Evolutionary conservation across 2,113 vertebrate species (phyloP), one percentile per base, ranked within the genome.

Genomic region (Oncorhynchus keta): DNA sequence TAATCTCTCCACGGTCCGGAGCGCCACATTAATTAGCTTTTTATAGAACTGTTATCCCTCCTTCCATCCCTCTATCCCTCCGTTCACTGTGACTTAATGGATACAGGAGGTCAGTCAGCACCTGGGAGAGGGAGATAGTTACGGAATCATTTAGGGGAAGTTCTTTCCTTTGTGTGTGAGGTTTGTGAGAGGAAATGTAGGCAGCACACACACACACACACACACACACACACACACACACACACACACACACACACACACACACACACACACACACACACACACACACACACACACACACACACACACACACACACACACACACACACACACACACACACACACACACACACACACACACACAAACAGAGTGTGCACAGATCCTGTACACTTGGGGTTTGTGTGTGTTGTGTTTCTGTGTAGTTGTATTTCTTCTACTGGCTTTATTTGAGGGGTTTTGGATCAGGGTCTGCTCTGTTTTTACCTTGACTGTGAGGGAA

Each of bases 271-370:
- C 26, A 26, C 26, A 26, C 26, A 26, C 26, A 2, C 26, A 26
- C 26, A 26, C 26, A 26, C 26, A 26, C 26, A 26, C 26, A 26
- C 26, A 26, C 26, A 26, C 26, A 26, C 26, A 26, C 26, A 26
- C 26, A 26, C 26, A 26, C 26, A 26, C 26, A 26, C 26, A 26
- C 26, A 26, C 26, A 2, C 26, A 26, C 26, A 26, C 26, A 26
- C 1, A 61, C 57, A 61, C 57, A 61, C 57, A 61, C 57, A 35
- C 26, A n/a, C 48, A 68, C 71, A 76, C 59, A 72, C 61, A 49
- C 28, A 45, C 18, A 35, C 48, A n/a, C 48, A 68, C 26, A 28
- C 26, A 28, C 0, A 28, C 2, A 49, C 59, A 84, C 57, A 20
- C 57, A 20, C 20, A 20, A 20, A 6, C 57, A 20, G 3, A 61